Evolutionary conservation across 2,113 vertebrate species (phyloP).

Genomic region (Poecile atricapillus): DNA sequence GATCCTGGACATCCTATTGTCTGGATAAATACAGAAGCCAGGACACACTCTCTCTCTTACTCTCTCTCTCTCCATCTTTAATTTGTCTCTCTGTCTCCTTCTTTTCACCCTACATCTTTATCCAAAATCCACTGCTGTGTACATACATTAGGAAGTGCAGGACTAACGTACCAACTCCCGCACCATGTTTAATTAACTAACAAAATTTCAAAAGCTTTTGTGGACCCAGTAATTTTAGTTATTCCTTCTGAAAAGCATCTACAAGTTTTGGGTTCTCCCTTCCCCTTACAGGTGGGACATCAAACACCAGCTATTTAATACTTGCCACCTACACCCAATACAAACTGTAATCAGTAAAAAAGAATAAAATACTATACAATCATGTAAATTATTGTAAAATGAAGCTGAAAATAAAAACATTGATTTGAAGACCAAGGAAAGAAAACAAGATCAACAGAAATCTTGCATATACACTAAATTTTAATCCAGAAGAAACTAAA

Average conservation of each 20-base stretch:
- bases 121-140: background rate
- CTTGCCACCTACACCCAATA: background rate
- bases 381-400: background rate
- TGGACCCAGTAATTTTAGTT: background rate
- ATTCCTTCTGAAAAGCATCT: background rate
- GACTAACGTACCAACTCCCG: background rate
- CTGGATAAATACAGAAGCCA: background rate
- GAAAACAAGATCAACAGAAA: background rate
- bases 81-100: background rate
- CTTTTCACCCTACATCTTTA: background rate
- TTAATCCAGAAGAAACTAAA: background rate
- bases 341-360: background rate
- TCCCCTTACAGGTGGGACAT: background rate
- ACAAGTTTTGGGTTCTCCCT: background rate
- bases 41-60: background rate
- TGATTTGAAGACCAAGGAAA: background rate
- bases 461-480: background rate
- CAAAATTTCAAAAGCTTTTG: background rate
- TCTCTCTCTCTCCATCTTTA: background rate
- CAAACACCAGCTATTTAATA: background rate
- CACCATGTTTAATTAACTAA: accelerated
- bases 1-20: background rate
- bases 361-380: background rate
- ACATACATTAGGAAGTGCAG: background rate
- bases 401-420: background rate